Base-by-base conservation (phyloP, 2,797 vertebrate genomes). In the Chelon labrosus region DNA sequence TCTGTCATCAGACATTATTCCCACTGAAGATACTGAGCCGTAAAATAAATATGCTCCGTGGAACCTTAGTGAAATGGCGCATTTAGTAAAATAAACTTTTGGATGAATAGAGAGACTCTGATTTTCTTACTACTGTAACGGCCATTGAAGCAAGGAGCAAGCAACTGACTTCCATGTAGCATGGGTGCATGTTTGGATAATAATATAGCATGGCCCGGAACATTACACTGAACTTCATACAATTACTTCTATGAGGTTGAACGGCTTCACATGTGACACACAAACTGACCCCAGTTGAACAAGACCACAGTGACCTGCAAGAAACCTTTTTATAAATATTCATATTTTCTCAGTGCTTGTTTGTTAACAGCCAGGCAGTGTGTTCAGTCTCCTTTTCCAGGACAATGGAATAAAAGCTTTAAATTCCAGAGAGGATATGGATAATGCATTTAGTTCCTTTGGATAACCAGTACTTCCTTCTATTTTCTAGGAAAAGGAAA, bases 401-500 rank as follows among this genome's bases (percentile, higher is more conserved):
- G 75, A 82, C 58, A 74, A 71, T 55, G 35, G 71, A 80, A 75
- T 70, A 49, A 10, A 83, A 58, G 62, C 80, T 67, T 65, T 60
- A 76, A 82, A 76, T 68, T 81, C 62, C 62, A 61, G 57, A 69
- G 63, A 83, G 66, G 65, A 85, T 73, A 62, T 65, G 68, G 71
- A 78, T 77, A 77, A 80, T 35, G n/a, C 27, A 82, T 79, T 85
- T 64, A 61, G 74, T 88, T 61, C 70, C 70, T 79, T 84, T 73
- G 54, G 75, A 80, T 83, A 87, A 86, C 54, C 86, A 85, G 78
- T 79, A 91, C 90, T 94, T 95, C 92, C 90, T 87, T 88, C 91
- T 94, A 94, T 93, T 92, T 94, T 95, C 92, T 89, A 91, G 94
- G 90, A 93, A 94, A 78, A 54, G 8, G 53, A 88, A 87, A 91